Base-by-base conservation (phyloP, 2,888 invertebrate genomes). In the Catocala fraxini region DNA sequence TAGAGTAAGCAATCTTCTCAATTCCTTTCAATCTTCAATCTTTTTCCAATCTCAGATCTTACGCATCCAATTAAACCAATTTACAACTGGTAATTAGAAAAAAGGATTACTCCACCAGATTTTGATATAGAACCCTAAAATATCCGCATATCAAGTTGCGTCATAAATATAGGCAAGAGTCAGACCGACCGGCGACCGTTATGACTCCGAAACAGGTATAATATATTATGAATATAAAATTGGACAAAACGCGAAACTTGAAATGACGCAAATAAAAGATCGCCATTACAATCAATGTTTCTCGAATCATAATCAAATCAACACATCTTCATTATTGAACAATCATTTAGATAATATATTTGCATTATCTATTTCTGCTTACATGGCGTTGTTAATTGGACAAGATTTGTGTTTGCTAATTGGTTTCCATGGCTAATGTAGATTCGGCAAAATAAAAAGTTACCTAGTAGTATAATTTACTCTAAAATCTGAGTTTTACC, bases 111-210 rank as follows among this genome's bases (percentile, higher is more conserved):
- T 25, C 25, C 25, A 25, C 1, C 25, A 3, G 25, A 3, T 25
- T 25, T 5, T 43, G 0, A 43, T 39, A 43, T 46, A 2, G 46
- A 13, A 13, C 46, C 54, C 58, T 53, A 43, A 60, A 65, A 68
- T 46, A 54, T 49, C 59, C 43, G 25, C 58, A 45, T 59, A 51
- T 63, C 54, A 49, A 6, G 51, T 68, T 63, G 48, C 59, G 58
- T 70, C 68, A 69, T 59, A 65, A 45, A 63, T 52, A 51, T 60
- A 63, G 56, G 59, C 51, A 51, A 65, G 54, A 68, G 58, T 54
- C 64, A 76, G 76, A 76, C 76, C 75, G 76, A 75, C 67, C 77
- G 76, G 76, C 76, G 76, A 58, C 76, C 70, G 67, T 58, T 66
- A 41, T 66, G 68, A 62, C 66, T 55, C 52, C 42, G n/a, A 65